These are phyloP conservation scores for Toxostoma redivivum DNA, from an alignment of 2,113 vertebrate genomes.

Conservation along the genomic window DNA sequence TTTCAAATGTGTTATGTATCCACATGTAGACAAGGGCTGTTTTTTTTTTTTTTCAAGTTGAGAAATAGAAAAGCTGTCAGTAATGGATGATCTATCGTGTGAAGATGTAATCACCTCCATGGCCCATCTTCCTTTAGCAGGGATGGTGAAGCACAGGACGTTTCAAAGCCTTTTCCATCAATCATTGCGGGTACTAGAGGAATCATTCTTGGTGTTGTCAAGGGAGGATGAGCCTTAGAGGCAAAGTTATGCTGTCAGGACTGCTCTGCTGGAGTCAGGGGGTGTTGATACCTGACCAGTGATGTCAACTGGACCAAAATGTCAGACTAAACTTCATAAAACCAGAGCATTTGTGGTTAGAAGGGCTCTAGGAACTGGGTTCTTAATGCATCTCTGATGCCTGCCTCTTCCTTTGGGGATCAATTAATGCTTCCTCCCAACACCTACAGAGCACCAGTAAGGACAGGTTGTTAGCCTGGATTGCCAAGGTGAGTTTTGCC, in stretches of 20 bases:
- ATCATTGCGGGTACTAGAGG: constrained; percentile 58
- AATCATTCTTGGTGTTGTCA: constrained; percentile 48
- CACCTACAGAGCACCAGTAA: background rate
- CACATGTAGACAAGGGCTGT: constrained; percentile 22
- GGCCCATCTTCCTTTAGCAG: constrained; percentile 62
- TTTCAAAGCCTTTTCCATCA: constrained; percentile 62
- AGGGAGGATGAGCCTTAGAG: constrained; percentile 16
- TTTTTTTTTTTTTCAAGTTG: constrained; percentile 37
- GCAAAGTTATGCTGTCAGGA: constrained; percentile 1
- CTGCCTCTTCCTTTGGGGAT: constrained; percentile 42
- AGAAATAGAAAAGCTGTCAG: constrained; percentile 52
- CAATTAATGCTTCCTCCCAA: constrained; percentile 6
- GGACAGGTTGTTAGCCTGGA: background rate
- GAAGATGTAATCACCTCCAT: constrained; percentile 66
- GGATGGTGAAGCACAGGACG: constrained; percentile 38
- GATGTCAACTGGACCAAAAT: background rate
- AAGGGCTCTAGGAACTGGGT: constrained; percentile 4
- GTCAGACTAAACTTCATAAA: constrained; percentile 15
- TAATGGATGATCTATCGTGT: constrained; percentile 64
- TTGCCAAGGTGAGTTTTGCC: constrained; percentile 20
- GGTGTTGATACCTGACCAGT: background rate
- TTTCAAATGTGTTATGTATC: constrained; percentile 64
- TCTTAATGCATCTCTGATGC: constrained; percentile 14
- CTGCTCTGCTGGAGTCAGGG: background rate
- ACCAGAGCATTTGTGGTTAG: constrained; percentile 10